Conservation (phyloP, 1,140 invertebrate genomes). For the Bombus cullumanus region DNA sequence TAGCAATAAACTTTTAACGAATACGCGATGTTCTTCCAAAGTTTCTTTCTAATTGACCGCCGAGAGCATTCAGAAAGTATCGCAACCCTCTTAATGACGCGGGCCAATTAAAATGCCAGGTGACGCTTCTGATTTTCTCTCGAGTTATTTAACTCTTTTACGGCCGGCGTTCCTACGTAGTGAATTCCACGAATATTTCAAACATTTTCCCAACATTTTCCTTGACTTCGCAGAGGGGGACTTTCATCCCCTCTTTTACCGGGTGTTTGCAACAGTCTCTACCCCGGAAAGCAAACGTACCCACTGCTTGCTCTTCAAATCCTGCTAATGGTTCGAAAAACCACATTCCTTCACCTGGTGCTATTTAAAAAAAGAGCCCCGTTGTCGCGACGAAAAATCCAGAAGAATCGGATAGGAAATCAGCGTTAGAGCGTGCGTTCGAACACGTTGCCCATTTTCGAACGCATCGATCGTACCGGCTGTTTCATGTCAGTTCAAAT, state of each 20-base stretch:
- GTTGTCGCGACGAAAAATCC: not conserved
- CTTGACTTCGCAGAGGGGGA: not conserved
- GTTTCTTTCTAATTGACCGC: not conserved
- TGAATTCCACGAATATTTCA: slow-evolving; percentile 19
- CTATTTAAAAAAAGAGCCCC: not conserved
- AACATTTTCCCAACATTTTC: slow-evolving; percentile 12
- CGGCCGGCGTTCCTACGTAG: not conserved
- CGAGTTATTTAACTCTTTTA: slow-evolving; percentile 13
- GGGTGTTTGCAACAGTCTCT: slow-evolving; percentile 1
- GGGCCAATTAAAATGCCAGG: not conserved
- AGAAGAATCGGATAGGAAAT: not conserved
- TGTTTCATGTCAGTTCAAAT: not conserved
- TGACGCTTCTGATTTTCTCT: slow-evolving; percentile 3
- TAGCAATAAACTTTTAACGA: not conserved
- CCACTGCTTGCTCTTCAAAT: slow-evolving; percentile 18
- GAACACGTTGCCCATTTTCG: not conserved
- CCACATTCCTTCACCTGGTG: not conserved
- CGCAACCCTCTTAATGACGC: not conserved
- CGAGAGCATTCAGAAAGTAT: not conserved
- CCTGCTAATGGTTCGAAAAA: slow-evolving; percentile 16
- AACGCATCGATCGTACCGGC: not conserved
- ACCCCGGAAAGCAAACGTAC: not conserved
- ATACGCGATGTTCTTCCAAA: not conserved
- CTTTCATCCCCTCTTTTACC: not conserved
- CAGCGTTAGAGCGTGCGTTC: not conserved